Percentiles rank a stretch among this genome's conserved stretches.
phyloP scores from a whole-genome alignment of 2,113 vertebrate genomes.

The Hymenochirus boettgeri region DNA sequence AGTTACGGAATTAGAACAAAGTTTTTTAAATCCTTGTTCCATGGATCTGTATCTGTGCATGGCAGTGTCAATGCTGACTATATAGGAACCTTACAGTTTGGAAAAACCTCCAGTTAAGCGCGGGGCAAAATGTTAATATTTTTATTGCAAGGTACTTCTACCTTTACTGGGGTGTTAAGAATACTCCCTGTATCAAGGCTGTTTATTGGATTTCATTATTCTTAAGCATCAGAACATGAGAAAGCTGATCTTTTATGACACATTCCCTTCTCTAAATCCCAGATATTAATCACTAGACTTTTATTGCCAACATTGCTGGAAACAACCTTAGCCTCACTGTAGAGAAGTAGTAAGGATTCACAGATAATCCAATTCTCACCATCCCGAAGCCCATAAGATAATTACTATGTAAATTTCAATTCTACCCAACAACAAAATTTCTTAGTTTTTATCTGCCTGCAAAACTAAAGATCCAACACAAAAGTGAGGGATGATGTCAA shows the following conservation, averaged over 20 bases:
- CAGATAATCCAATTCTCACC: background rate
- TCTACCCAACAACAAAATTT: constrained; percentile 1
- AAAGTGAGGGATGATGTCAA: background rate
- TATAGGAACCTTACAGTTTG: background rate
- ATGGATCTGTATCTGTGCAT: background rate
- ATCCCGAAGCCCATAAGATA: constrained; percentile 1
- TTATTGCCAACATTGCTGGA: background rate
- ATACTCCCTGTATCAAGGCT: too few relatives aligned
- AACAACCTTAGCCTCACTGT: constrained; percentile 3
- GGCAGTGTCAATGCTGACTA: background rate
- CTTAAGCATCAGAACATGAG: constrained; percentile 13
- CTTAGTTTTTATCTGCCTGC: constrained; percentile 9
- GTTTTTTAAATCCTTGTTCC: background rate
- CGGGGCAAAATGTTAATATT: too few relatives aligned
- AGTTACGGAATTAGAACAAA: background rate
- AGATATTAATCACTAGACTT: constrained; percentile 2
- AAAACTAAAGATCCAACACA: background rate
- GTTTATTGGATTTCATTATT: too few relatives aligned
- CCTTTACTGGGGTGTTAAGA: background rate
- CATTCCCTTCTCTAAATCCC: background rate
- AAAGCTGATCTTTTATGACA: constrained; percentile 17
- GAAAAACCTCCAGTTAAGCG: background rate
- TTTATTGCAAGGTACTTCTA: background rate
- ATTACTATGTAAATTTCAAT: constrained; percentile 1
- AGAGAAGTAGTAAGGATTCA: background rate